A percentile compares a stretch with the other conserved stretches of the same genome.
Evolutionary conservation across 2,888 invertebrate species (phyloP).

Genomic region (Drosophila ezoana): DNA sequence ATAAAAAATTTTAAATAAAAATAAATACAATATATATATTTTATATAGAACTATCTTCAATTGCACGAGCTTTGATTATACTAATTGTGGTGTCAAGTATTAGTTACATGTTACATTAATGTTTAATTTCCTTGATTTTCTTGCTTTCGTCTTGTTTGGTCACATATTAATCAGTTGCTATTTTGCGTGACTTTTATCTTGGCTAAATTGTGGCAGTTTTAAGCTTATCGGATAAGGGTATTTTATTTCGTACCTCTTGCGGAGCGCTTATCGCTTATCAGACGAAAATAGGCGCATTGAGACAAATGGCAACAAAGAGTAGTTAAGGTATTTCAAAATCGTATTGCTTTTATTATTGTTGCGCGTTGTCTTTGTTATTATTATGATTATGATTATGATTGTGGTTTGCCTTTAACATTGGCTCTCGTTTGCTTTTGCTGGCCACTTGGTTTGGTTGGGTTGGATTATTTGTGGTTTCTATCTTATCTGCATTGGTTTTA

Average conservation of each 20-base stretch:
- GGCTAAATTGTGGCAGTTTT: not conserved
- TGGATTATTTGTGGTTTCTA: conserved; percentile 30
- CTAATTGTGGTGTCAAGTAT: too few species aligned
- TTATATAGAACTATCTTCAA: too few species aligned
- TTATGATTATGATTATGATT: not conserved
- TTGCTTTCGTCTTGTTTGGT: not conserved
- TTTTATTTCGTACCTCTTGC: conserved; percentile 17
- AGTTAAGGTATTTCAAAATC: conserved; percentile 5
- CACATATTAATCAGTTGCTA: not conserved
- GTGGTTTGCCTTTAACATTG: conserved; percentile 15
- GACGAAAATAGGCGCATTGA: conserved; percentile 5
- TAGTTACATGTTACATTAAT: too few species aligned
- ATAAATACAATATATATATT: too few species aligned
- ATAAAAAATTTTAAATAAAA: too few species aligned
- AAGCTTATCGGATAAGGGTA: conserved; percentile 13
- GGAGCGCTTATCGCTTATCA: conserved; percentile 34
- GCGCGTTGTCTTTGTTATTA: conserved; percentile 1
- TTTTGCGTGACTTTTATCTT: conserved; percentile 1
- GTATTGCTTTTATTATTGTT: conserved; percentile 14
- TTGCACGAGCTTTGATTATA: too few species aligned
- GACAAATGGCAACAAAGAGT: conserved; percentile 10
- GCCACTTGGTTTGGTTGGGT: not conserved
- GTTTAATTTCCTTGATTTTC: too few species aligned
- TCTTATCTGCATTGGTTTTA: conserved; percentile 26
- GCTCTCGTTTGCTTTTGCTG: not conserved